A percentile compares a stretch with the other conserved stretches of the same genome.
These are phyloP conservation scores for Synanthedon formicaeformis DNA, from an alignment of 2,888 invertebrate species.

Conservation along the genomic window DNA sequence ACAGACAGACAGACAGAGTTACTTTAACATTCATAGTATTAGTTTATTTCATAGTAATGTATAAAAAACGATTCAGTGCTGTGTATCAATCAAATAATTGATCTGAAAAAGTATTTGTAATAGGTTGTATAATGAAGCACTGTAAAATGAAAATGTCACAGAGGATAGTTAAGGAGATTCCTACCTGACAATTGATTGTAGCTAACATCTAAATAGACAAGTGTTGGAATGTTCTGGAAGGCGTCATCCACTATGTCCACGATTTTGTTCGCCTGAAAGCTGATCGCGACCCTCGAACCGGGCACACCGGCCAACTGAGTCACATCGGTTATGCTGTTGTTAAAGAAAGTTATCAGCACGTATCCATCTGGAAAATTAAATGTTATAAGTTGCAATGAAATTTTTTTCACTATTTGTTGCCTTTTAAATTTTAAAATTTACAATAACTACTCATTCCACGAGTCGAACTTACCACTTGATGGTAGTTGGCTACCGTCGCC, in stretches of 20 bases:
- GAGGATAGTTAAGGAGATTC: slow-evolving; percentile 4
- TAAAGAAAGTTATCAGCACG: slow-evolving; percentile 67
- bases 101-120: too few relatives aligned
- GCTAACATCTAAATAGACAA: slow-evolving; percentile 70
- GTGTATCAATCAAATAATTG: too few relatives aligned
- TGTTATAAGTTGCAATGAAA: neutral
- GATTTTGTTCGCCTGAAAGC: slow-evolving; percentile 65
- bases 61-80: too few relatives aligned
- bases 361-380: slow-evolving; percentile 40
- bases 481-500: too few relatives aligned
- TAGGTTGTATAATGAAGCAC: too few relatives aligned
- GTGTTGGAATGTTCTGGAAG: slow-evolving; percentile 57
- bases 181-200: slow-evolving; percentile 68
- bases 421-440: too few relatives aligned
- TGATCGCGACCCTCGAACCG: slow-evolving; percentile 55
- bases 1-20: too few relatives aligned
- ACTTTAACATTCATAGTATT: too few relatives aligned
- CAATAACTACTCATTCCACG: too few relatives aligned
- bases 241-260: slow-evolving; percentile 57
- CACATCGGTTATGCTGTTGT: slow-evolving; percentile 64
- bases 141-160: neutral
- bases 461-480: too few relatives aligned
- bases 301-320: slow-evolving; percentile 52
- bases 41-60: too few relatives aligned
- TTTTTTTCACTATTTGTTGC: too few relatives aligned